These are phyloP conservation scores for Hippocampus kuda DNA, from an alignment of 2,797 vertebrate species.

Conservation along the genomic window DNA sequence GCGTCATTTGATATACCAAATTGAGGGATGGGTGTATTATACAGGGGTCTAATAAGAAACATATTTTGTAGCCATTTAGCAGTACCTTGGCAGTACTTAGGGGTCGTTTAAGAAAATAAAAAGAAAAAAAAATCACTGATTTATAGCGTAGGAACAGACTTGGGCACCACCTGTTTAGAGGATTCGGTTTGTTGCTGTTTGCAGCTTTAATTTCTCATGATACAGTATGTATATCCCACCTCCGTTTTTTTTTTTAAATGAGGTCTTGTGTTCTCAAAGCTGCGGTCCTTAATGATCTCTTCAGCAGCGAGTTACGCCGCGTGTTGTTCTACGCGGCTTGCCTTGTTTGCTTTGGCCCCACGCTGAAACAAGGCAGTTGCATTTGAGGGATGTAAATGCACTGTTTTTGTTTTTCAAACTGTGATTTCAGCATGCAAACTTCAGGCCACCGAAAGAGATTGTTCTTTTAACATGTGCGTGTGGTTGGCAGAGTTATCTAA, in stretches of 20 bases:
- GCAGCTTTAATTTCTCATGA: constrained; percentile 27
- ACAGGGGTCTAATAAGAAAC: too few relatives aligned
- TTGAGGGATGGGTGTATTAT: too few relatives aligned
- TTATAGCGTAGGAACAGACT: too few relatives aligned
- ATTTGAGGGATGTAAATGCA: constrained; percentile 71
- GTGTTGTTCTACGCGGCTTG: constrained; percentile 50
- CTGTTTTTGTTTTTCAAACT: constrained; percentile 44
- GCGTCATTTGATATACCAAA: too few relatives aligned
- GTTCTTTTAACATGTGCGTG: neutral
- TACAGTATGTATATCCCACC: constrained; percentile 62
- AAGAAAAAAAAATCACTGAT: too few relatives aligned
- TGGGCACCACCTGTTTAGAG: neutral
- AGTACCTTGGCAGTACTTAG: too few relatives aligned
- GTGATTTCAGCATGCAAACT: constrained; percentile 70
- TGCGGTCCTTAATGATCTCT: constrained; percentile 62
- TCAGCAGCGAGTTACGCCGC: constrained; percentile 65
- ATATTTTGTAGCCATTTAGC: too few relatives aligned
- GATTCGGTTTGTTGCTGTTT: neutral
- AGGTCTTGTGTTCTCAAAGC: constrained; percentile 50
- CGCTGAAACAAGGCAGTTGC: constrained; percentile 64
- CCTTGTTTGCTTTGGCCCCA: constrained; percentile 61
- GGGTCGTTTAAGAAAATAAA: too few relatives aligned
- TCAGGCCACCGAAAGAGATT: constrained; percentile 20
- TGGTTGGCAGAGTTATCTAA: neutral
- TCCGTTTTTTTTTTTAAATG: constrained; percentile 58